Percentiles rank a stretch among this genome's conserved stretches.
These are phyloP conservation scores for Liasis olivaceus DNA, from an alignment of 2,797 vertebrate species.

Conservation along the genomic window DNA sequence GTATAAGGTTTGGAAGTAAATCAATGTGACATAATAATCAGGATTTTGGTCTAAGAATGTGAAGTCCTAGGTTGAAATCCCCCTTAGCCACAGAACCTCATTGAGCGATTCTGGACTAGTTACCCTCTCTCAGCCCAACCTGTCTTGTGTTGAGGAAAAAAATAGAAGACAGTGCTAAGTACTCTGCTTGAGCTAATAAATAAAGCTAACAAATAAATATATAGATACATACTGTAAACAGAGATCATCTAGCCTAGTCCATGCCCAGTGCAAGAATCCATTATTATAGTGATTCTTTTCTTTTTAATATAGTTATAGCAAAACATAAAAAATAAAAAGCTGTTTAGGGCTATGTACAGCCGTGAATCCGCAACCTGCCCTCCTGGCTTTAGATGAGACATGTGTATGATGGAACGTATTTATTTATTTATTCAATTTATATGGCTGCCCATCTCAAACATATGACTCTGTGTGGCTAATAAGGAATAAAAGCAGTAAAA, in stretches of 20 bases:
- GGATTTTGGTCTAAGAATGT: neutral
- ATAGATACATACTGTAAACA: neutral
- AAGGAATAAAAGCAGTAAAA: neutral
- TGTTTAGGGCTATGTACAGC: neutral
- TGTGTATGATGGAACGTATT: neutral
- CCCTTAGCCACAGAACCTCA: neutral
- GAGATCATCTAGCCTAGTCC: neutral
- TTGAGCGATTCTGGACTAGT: neutral
- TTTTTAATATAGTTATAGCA: neutral
- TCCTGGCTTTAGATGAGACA: neutral
- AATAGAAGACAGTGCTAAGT: neutral
- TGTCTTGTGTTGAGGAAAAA: neutral
- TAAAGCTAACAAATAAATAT: neutral
- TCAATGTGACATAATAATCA: neutral
- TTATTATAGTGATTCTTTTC: neutral
- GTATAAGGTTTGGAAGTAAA: neutral
- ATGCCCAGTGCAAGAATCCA: neutral
- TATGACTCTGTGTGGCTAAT: neutral
- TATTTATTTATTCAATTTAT: neutral
- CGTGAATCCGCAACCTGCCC: neutral
- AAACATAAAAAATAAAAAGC: neutral
- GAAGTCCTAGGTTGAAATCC: neutral
- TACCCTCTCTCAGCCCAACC: neutral
- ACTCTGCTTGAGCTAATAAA: neutral
- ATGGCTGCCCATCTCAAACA: too few species aligned